phyloP scores from a whole-genome alignment of 2,797 vertebrate species.

The Fistularia tabacaria region DNA sequence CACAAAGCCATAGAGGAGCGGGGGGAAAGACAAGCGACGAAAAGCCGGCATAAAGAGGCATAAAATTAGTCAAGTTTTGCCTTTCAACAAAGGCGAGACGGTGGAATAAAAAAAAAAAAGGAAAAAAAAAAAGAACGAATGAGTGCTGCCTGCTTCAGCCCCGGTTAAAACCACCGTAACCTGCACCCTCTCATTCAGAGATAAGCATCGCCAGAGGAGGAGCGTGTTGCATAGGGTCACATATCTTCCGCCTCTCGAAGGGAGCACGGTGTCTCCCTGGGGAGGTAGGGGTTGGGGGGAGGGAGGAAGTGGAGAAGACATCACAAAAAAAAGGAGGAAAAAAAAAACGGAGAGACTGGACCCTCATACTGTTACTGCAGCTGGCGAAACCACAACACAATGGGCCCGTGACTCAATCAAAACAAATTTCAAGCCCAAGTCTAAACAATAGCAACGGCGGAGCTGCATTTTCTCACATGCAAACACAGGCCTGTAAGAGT shows the following conservation, averaged over 20 bases:
- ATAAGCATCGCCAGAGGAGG: slow-evolving; percentile 41
- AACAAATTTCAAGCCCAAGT: slow-evolving; percentile 54
- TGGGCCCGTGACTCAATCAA: slow-evolving; percentile 60
- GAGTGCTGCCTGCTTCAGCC: slow-evolving; percentile 27
- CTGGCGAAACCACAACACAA: slow-evolving; percentile 64
- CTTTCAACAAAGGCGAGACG: slow-evolving; percentile 66
- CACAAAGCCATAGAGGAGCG: slow-evolving; percentile 41
- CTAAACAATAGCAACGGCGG: slow-evolving; percentile 56
- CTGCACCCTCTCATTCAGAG: slow-evolving; percentile 42
- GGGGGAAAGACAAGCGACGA: slow-evolving; percentile 22
- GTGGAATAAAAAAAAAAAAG: slow-evolving; percentile 40
- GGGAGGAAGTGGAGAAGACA: slow-evolving; percentile 62
- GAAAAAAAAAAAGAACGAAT: slow-evolving; percentile 40
- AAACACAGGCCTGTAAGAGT: slow-evolving; percentile 32
- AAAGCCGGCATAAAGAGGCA: slow-evolving; percentile 20
- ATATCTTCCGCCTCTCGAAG: slow-evolving; percentile 17
- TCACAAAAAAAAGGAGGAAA: slow-evolving; percentile 50
- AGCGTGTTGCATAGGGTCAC: slow-evolving; percentile 37
- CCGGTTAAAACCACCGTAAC: slow-evolving; percentile 3
- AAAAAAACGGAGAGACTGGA: slow-evolving; percentile 46
- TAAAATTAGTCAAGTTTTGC: slow-evolving; percentile 38
- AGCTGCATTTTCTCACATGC: slow-evolving; percentile 30
- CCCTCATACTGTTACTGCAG: slow-evolving; percentile 68
- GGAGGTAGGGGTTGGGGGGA: slow-evolving; percentile 1
- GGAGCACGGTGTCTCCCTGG: slow-evolving; percentile 22